phyloP scores from a whole-genome alignment of 2,888 invertebrate genomes.

The Ptilodon capucinus region DNA sequence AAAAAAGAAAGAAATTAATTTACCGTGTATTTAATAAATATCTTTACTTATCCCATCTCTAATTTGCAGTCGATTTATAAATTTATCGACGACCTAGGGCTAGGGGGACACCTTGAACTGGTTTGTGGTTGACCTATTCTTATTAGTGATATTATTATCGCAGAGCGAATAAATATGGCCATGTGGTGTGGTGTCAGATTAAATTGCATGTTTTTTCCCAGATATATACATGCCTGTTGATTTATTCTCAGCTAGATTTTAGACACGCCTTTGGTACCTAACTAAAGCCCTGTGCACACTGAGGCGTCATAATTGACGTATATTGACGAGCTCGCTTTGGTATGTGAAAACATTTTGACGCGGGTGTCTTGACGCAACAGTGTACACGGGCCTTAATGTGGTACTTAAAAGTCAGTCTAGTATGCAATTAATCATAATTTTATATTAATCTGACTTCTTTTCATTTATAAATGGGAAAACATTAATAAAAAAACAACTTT shows the following conservation, averaged over 20 bases:
- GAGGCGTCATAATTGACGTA: not conserved
- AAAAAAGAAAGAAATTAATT: no score
- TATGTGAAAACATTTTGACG: no score
- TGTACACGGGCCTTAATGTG: no score
- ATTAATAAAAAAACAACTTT: no score
- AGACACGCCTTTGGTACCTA: not conserved
- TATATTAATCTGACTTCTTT: no score
- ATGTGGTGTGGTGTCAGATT: not conserved
- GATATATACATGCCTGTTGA: not conserved
- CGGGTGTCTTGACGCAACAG: no score
- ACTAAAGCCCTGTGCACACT: not conserved
- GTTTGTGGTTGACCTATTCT: slow-evolving; percentile 11
- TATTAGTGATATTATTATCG: not conserved
- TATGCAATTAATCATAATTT: no score
- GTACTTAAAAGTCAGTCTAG: no score
- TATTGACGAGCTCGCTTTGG: no score
- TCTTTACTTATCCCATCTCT: slow-evolving; percentile 1
- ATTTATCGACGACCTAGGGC: slow-evolving; percentile 11
- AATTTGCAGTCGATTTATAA: slow-evolving; percentile 10
- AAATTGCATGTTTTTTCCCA: not conserved
- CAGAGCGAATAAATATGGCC: not conserved
- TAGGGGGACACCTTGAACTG: slow-evolving; percentile 12
- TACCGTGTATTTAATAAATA: no score
- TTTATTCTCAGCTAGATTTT: not conserved
- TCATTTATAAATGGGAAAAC: no score